These are phyloP conservation scores for Phasianus colchicus DNA, from an alignment of 2,113 vertebrate genomes.

Conservation along the genomic window DNA sequence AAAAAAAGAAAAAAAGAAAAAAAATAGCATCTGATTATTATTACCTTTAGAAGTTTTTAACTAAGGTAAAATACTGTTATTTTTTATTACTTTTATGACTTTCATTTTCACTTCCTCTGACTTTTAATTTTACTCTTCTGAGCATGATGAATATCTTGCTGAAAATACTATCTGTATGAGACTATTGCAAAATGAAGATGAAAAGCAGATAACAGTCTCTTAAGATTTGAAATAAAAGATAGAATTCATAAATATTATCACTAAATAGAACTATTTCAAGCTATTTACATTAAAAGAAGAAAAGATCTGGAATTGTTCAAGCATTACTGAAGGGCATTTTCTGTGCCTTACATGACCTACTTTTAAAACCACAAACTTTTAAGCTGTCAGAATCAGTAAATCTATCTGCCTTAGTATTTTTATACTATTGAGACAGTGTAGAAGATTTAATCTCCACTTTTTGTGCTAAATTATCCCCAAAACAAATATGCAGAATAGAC, in stretches of 20 bases:
- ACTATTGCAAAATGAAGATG: background rate
- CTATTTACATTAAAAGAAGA: background rate
- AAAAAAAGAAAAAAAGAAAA: too few species aligned
- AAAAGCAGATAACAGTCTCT: background rate
- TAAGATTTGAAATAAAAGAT: background rate
- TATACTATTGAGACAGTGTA: background rate
- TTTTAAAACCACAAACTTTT: conserved; percentile 14
- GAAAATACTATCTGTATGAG: background rate
- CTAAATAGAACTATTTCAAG: background rate
- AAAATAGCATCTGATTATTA: background rate
- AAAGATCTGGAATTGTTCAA: background rate
- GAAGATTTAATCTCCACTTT: background rate
- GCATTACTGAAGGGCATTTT: conserved; percentile 1
- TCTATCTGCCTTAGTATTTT: background rate
- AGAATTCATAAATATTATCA: background rate
- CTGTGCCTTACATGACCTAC: conserved; percentile 23
- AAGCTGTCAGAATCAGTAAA: background rate
- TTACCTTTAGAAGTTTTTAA: background rate
- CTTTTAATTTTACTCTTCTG: background rate
- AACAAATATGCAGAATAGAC: background rate
- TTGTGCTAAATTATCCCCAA: background rate
- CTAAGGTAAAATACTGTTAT: background rate
- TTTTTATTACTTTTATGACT: background rate
- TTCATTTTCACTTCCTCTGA: background rate
- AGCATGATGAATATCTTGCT: background rate